These are phyloP conservation scores for Genyomyrus donnyi DNA, from an alignment of 2,113 vertebrate genomes.

Conservation along the genomic window DNA sequence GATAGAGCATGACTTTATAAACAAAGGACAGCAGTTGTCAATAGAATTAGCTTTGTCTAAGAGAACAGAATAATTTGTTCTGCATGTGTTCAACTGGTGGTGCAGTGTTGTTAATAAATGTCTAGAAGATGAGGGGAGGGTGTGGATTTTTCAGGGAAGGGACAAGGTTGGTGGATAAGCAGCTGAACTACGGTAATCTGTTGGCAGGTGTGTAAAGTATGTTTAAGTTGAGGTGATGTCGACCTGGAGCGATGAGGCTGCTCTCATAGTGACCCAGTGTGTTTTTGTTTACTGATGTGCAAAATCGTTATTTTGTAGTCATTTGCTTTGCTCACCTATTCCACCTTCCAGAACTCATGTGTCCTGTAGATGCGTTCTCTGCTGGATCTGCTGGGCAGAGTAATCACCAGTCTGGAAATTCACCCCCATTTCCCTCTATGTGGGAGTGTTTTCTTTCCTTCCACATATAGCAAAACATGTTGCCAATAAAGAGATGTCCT, in stretches of 20 bases:
- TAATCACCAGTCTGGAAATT: background rate
- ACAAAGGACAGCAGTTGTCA: background rate
- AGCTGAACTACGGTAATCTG: background rate
- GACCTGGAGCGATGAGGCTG: background rate
- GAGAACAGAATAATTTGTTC: background rate
- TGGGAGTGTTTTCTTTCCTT: background rate
- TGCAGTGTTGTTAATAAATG: background rate
- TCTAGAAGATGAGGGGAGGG: background rate
- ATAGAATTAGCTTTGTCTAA: background rate
- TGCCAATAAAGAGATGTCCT: background rate
- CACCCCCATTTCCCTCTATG: background rate
- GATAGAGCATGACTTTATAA: background rate
- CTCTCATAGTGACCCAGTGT: background rate
- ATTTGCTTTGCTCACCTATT: background rate
- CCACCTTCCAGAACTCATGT: background rate
- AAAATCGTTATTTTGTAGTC: background rate
- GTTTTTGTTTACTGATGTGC: background rate
- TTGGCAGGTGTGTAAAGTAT: background rate
- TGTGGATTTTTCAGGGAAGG: background rate
- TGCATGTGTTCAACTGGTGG: background rate
- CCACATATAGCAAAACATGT: background rate
- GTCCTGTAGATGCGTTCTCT: background rate
- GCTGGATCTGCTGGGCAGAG: background rate
- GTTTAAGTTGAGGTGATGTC: background rate
- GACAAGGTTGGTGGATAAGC: background rate